A percentile compares a stretch with the other conserved stretches of the same genome.
phyloP scores from a whole-genome alignment of 1,140 invertebrate genomes.

The Reticulitermes speratus region DNA sequence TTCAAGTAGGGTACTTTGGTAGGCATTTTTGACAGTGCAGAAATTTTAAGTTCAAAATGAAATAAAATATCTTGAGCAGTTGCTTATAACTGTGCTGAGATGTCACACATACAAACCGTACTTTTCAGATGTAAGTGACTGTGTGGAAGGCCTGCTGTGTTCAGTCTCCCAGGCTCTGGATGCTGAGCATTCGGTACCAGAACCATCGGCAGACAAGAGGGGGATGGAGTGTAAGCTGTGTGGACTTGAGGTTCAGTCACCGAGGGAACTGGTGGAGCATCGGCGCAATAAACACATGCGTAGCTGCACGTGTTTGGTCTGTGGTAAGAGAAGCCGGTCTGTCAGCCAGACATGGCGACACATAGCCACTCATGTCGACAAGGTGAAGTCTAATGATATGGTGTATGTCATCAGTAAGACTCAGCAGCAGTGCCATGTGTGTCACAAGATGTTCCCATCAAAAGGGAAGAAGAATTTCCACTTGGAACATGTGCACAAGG shows the following conservation, averaged over 20 bases:
- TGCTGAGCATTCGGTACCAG: neutral
- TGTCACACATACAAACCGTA: too few species aligned
- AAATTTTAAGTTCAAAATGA: neutral
- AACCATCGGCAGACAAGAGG: neutral
- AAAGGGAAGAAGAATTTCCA: constrained; percentile 16
- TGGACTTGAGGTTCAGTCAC: constrained; percentile 19
- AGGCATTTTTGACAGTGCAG: too few species aligned
- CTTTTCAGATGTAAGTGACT: neutral
- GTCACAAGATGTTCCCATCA: neutral
- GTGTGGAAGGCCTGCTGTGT: constrained; percentile 6
- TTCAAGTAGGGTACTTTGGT: too few species aligned
- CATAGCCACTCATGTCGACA: constrained; percentile 26
- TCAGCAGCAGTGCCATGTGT: neutral
- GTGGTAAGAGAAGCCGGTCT: constrained; percentile 27
- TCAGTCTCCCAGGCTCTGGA: neutral
- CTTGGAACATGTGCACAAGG: constrained; percentile 9
- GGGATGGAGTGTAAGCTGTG: constrained; percentile 22
- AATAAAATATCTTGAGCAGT: neutral
- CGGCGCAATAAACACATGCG: constrained; percentile 5
- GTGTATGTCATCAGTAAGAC: neutral
- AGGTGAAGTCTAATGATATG: neutral
- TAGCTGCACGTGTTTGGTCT: constrained; percentile 30
- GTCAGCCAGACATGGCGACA: constrained; percentile 30
- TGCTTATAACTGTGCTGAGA: too few species aligned
- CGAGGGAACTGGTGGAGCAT: constrained; percentile 20